Conservation (phyloP, 37 sponge, comb jelly and placozoan genomes). For the Beroe ovata region DNA sequence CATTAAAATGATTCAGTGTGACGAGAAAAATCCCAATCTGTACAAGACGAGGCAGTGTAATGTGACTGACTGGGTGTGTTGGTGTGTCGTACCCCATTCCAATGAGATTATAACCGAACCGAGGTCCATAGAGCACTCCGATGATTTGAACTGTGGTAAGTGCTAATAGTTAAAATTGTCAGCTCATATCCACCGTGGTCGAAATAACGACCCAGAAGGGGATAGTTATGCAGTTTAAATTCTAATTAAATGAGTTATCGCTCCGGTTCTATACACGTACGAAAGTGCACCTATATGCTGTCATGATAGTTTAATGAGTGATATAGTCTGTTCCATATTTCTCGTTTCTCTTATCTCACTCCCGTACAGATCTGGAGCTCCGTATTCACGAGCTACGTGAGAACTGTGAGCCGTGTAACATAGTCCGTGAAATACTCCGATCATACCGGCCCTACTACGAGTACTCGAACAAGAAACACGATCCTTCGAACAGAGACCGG, state of each 20-base stretch:
- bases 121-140: neutral
- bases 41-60: constrained; percentile 31
- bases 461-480: neutral
- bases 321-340: too few relatives aligned
- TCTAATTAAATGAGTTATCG: too few relatives aligned
- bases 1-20: too few relatives aligned
- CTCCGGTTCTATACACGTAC: too few relatives aligned
- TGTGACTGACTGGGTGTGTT: constrained; percentile 17
- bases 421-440: neutral
- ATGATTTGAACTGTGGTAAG: constrained; percentile 36
- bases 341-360: too few relatives aligned
- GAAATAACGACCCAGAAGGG: too few relatives aligned
- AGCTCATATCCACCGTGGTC: too few relatives aligned
- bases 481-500: neutral
- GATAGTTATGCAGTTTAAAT: too few relatives aligned
- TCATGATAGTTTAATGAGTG: too few relatives aligned
- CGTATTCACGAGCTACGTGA: neutral
- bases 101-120: constrained; percentile 21
- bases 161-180: too few relatives aligned
- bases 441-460: constrained; percentile 1
- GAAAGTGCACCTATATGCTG: too few relatives aligned
- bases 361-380: constrained; percentile 5
- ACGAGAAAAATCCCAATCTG: constrained; percentile 14
- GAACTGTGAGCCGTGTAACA: constrained; percentile 35
- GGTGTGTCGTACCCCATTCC: constrained; percentile 27